Evolutionary conservation across 1,140 invertebrate species (phyloP), one percentile per base, ranked within the genome.

Genomic region (Aplysia californica): DNA sequence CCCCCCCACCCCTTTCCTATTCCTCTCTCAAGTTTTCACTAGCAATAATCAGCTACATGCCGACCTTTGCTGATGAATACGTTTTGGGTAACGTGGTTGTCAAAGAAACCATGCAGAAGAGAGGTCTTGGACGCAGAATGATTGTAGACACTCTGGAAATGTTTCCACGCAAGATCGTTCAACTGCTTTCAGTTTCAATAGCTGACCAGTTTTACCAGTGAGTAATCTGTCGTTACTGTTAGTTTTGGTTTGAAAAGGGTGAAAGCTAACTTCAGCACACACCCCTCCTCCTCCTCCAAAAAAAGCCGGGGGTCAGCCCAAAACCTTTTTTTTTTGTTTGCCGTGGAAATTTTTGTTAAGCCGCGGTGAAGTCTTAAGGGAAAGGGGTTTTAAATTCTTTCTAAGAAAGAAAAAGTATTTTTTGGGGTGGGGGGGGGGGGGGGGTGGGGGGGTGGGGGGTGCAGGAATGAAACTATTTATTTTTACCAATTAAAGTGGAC

Each of bases 181-280:
- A 41, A 21, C 26, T 36, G 0, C 55, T 55, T 15, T 41, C 68
- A 1, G 68, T 70, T 1, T 55, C 68, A 35, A 55, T 41, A 21
- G 68, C 68, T 39, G 68, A 70, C n/a, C 44, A 70, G 50, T 70
- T 70, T 55, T 70, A 70, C 29, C 2, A 56, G 68, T 70, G 58
- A 70, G 68, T 68, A 15, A 6, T 61, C 6, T 10, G 20, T 20
- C 6, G 10, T 6, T 29, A 26, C 23, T 61, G 29, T 26, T 29
- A 61, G 23, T 15, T 15, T 10, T 10, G 20, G n/a, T n/a, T 61
- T 26, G 6, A 20, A 61, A 6, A 61, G n/a, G n/a, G n/a, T n/a
- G 20, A 26, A n/a, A 15, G 20, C 29, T 29, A 15, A 61, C 6
- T 61, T 15, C 5, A n/a, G 20, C 20, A n/a, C 5, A 15, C n/a